These are phyloP conservation scores for Wiebesia pumilae DNA, from an alignment of 1,140 invertebrate genomes.

Conservation along the genomic window DNA sequence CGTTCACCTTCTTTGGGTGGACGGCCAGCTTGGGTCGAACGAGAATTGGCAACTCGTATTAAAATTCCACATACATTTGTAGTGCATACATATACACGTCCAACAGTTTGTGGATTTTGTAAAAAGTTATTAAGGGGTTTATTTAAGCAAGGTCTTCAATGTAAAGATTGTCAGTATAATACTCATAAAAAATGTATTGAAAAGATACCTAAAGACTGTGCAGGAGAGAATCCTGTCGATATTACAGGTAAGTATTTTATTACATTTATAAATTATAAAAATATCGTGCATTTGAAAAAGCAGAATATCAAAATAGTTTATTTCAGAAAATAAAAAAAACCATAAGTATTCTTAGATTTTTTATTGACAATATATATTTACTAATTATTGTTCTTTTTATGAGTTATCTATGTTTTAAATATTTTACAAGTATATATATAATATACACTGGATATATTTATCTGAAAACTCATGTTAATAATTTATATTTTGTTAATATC, in stretches of 20 bases:
- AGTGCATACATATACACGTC: constrained; percentile 94
- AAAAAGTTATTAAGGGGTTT: constrained; percentile 96
- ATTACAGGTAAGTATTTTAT: constrained; percentile 68
- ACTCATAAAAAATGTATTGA: constrained; percentile 98
- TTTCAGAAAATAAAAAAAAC: not conserved
- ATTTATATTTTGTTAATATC: no score
- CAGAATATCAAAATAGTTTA: not conserved
- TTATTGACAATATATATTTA: not conserved
- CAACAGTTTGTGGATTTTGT: constrained; percentile 96
- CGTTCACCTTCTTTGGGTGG: constrained; percentile 87
- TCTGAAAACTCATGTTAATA: no score
- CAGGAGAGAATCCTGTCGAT: constrained; percentile 84
- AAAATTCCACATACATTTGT: constrained; percentile 95
- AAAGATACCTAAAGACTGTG: constrained; percentile 96
- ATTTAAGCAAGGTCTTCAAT: constrained; percentile 97
- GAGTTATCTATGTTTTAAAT: not conserved
- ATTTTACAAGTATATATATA: no score
- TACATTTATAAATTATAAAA: not conserved
- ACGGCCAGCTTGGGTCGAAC: constrained; percentile 83
- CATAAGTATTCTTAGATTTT: not conserved
- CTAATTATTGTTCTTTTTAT: not conserved
- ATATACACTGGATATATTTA: no score
- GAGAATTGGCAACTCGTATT: constrained; percentile 82
- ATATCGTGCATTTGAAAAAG: not conserved
- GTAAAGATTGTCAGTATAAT: constrained; percentile 98